Conservation (phyloP, 2,797 vertebrate genomes). For the Protosalanx chinensis region DNA sequence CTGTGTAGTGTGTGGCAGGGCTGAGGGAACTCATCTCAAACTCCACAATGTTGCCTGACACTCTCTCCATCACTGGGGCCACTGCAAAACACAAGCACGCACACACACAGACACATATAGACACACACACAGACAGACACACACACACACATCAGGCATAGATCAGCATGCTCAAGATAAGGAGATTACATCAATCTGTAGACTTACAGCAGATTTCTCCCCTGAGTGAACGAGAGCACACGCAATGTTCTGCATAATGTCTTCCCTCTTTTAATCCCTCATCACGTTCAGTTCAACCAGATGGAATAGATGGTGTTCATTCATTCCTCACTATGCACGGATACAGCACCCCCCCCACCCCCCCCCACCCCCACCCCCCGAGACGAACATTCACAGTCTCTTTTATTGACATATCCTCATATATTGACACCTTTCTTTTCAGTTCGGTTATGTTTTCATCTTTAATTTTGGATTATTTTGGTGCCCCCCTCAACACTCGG, state of each 20-base stretch:
- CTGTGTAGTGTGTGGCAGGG: conserved; percentile 84
- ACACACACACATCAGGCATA: neutral
- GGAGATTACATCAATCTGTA: conserved; percentile 6
- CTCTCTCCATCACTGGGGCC: conserved; percentile 79
- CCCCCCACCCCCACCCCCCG: no score
- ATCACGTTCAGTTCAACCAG: conserved; percentile 2
- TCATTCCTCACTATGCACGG: neutral
- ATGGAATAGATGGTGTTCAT: neutral
- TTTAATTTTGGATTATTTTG: no score
- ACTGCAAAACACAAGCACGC: conserved; percentile 62
- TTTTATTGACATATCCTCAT: no score
- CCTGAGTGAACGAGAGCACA: neutral
- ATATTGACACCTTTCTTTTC: no score
- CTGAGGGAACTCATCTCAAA: conserved; percentile 81
- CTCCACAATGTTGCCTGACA: conserved; percentile 91
- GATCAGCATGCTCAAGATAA: conserved; percentile 15
- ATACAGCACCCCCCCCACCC: neutral
- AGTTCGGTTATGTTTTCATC: no score
- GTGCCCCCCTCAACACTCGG: no score
- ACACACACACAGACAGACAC: neutral
- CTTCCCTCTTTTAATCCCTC: conserved; percentile 1
- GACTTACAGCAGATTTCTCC: neutral
- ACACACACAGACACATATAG: conserved; percentile 8
- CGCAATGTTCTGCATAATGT: neutral
- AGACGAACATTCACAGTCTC: no score